phyloP scores from a whole-genome alignment of 2,113 vertebrate species.

The Amia ocellicauda region DNA sequence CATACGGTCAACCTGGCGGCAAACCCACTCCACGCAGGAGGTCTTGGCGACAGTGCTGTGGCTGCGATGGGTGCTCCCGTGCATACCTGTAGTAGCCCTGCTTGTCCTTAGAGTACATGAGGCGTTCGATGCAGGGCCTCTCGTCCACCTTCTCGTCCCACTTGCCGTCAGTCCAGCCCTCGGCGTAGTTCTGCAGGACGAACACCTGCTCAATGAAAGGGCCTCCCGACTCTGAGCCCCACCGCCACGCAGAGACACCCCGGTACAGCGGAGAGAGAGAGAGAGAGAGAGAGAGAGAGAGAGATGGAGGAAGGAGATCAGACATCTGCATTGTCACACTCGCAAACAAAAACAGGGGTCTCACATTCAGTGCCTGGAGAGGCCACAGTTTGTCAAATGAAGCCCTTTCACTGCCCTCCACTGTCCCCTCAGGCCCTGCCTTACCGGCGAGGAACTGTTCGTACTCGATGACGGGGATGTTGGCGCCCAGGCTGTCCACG shows the following conservation, averaged over 20 bases:
- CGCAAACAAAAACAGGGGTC: too few relatives aligned
- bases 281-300: too few relatives aligned
- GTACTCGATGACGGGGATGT: constrained; percentile 88
- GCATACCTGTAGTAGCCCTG: constrained; percentile 83
- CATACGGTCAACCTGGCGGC: background rate
- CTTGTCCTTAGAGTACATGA: constrained; percentile 83
- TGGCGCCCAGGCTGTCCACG: constrained; percentile 77
- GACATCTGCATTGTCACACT: too few relatives aligned
- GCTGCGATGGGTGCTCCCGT: too few relatives aligned
- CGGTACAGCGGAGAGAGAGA: too few relatives aligned
- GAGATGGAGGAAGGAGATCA: too few relatives aligned
- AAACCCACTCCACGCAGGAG: too few relatives aligned
- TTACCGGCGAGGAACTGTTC: constrained; percentile 92
- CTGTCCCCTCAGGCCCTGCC: too few relatives aligned
- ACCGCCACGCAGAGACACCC: too few relatives aligned
- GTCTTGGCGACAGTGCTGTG: background rate
- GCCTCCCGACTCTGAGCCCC: constrained; percentile 82
- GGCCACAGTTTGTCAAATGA: too few relatives aligned
- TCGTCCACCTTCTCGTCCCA: constrained; percentile 94
- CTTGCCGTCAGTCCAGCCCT: constrained; percentile 91
- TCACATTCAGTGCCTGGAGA: too few relatives aligned
- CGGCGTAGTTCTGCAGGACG: constrained; percentile 84
- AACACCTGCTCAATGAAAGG: constrained; percentile 91
- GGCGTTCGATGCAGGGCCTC: constrained; percentile 79
- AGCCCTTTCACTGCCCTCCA: too few relatives aligned